Conservation (phyloP, 2,797 vertebrate species). For the Urophycis tenuis region DNA sequence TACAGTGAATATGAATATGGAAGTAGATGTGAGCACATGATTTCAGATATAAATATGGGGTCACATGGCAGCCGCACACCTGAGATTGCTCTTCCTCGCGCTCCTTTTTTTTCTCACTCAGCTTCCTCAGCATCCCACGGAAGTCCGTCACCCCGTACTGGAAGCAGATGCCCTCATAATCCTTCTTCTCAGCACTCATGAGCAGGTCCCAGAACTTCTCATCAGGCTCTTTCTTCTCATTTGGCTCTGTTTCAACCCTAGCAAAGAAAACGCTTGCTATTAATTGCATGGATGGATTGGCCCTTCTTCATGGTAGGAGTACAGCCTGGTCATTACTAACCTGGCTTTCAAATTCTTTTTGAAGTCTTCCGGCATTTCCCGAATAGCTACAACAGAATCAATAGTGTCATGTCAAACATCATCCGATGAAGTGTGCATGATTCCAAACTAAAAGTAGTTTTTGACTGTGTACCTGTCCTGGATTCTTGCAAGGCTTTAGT, state of each 20-base stretch:
- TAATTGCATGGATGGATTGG: background rate
- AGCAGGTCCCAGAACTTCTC: slow-evolving; percentile 81
- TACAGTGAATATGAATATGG: no score
- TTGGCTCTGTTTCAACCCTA: slow-evolving; percentile 47
- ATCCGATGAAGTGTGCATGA: background rate
- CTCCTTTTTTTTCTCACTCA: slow-evolving; percentile 74
- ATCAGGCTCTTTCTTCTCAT: slow-evolving; percentile 57
- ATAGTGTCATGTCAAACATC: background rate
- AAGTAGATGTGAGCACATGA: no score
- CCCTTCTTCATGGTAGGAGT: background rate
- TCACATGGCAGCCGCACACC: slow-evolving; percentile 52
- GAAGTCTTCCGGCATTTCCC: slow-evolving; percentile 69
- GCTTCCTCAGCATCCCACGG: slow-evolving; percentile 80
- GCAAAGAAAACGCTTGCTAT: background rate
- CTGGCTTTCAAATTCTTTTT: slow-evolving; percentile 71
- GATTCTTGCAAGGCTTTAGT: slow-evolving; percentile 67
- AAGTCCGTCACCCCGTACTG: slow-evolving; percentile 81
- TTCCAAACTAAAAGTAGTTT: slow-evolving; percentile 9
- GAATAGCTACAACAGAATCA: slow-evolving; percentile 64
- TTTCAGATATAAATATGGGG: no score
- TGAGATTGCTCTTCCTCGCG: slow-evolving; percentile 66
- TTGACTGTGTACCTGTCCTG: slow-evolving; percentile 57
- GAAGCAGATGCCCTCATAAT: slow-evolving; percentile 80
- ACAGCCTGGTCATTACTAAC: slow-evolving; percentile 37
- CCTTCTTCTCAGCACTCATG: slow-evolving; percentile 77